Conservation (phyloP, 2,797 vertebrate genomes). For the Notolepis coatsorum region DNA sequence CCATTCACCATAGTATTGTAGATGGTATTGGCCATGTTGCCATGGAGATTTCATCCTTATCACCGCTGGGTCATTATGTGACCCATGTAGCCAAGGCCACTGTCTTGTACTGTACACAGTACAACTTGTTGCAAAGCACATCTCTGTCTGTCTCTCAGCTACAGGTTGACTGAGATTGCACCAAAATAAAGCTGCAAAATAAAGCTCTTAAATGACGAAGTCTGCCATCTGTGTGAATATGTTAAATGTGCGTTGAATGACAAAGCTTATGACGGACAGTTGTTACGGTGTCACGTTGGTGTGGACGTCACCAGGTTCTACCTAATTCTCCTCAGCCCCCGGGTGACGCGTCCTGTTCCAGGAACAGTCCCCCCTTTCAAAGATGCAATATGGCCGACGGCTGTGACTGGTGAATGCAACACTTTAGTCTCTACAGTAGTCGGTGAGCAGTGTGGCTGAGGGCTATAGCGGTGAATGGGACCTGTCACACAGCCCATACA, state of each 20-base stretch:
- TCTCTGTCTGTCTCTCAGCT: slow-evolving; percentile 20
- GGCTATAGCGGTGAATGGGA: slow-evolving; percentile 57
- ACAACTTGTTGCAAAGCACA: slow-evolving; percentile 39
- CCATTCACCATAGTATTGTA: slow-evolving; percentile 5
- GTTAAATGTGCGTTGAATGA: not conserved
- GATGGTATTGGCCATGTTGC: slow-evolving; percentile 4
- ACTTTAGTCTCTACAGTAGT: slow-evolving; percentile 18
- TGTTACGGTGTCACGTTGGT: not conserved
- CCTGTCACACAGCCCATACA: slow-evolving; percentile 50
- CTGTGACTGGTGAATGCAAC: slow-evolving; percentile 27
- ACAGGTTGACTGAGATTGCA: slow-evolving; percentile 42
- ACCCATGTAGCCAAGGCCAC: slow-evolving; percentile 26
- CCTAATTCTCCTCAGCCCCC: slow-evolving; percentile 7
- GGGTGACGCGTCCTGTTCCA: slow-evolving; percentile 7
- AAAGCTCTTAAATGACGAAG: slow-evolving; percentile 55
- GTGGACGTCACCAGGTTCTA: slow-evolving; percentile 8
- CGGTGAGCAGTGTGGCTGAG: slow-evolving; percentile 40
- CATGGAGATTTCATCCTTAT: slow-evolving; percentile 15
- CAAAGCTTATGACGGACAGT: not conserved
- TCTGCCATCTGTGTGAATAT: slow-evolving; percentile 16
- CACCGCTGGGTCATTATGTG: slow-evolving; percentile 9
- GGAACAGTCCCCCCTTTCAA: slow-evolving; percentile 36
- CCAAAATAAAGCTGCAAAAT: slow-evolving; percentile 56
- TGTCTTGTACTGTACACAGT: slow-evolving; percentile 17
- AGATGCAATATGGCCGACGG: slow-evolving; percentile 25